Evolutionary conservation across 2,797 vertebrate species (phyloP).

Genomic region (Coregonus sp.): DNA sequence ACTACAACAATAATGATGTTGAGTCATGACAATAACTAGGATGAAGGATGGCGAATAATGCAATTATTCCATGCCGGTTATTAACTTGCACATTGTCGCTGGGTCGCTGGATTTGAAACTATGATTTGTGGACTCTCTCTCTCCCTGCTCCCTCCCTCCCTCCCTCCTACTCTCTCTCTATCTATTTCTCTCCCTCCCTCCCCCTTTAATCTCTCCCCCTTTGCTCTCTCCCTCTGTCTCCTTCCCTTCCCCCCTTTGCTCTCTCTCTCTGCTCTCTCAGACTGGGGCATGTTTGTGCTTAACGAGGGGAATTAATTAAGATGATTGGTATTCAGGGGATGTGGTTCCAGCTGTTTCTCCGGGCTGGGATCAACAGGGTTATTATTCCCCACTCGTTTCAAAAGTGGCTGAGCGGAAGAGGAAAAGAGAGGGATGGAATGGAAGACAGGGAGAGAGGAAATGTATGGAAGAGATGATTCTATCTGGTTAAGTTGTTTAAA

Average conservation of each 20-base stretch:
- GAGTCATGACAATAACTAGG: neutral
- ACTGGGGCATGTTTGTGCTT: conserved; percentile 67
- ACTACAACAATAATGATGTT: no score
- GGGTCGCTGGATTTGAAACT: conserved; percentile 53
- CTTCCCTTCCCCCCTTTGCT: neutral
- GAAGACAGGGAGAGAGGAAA: conserved; percentile 15
- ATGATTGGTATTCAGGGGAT: conserved; percentile 73
- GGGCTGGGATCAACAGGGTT: conserved; percentile 60
- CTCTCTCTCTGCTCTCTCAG: conserved; percentile 14
- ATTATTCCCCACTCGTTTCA: conserved; percentile 34
- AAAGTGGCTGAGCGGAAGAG: conserved; percentile 19
- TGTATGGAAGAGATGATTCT: conserved; percentile 25
- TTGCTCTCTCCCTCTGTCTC: neutral
- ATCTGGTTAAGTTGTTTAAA: neutral
- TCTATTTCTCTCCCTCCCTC: neutral
- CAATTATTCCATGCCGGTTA: conserved; percentile 49
- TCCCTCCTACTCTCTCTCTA: neutral
- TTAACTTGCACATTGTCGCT: conserved; percentile 49
- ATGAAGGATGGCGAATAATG: conserved; percentile 45
- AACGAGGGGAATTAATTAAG: conserved; percentile 77
- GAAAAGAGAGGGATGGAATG: neutral
- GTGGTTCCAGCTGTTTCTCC: conserved; percentile 57
- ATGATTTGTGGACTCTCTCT: conserved; percentile 45
- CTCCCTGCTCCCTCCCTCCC: neutral
- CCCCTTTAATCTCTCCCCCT: neutral